Base-by-base conservation (phyloP, 2,888 invertebrate species). In the Agrotis puta region DNA sequence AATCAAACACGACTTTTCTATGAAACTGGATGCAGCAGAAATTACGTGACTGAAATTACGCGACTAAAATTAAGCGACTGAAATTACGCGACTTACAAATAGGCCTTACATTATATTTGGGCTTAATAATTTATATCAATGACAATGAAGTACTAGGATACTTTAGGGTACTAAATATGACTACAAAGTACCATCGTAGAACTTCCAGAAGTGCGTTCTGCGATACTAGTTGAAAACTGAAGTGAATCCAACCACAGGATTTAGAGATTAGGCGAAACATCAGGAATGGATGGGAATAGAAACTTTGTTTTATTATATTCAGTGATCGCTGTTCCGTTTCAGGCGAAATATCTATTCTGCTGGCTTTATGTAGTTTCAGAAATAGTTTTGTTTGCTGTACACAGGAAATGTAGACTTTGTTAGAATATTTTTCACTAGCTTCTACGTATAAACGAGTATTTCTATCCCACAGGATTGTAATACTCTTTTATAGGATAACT, bases 241-340 rank as follows among this genome's bases (percentile, higher is more conserved):
- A 58, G 63, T 18, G 13, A 63, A 62, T 57, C 27, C 51, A 22
- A 48, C 27, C 22, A 11, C 13, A 22, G 24, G 51, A 58, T 65
- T 45, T 39, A 9, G 65, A 65, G 65, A 79, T 79, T 64, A 79
- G 57, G 9, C 18, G 45, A 48, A 74, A 79, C 74, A 62, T 50
- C 61, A 66, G 48, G 66, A 62, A 77, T 66, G 33, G 43, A 79
- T 79, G 66, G 47, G n/a, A 13, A n/a, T 11, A 62, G 20, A 62
- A 79, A 79, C 66, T 74, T 62, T 74, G 66, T 74, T 77, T 74
- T 74, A 66, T 66, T 65, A 77, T 79, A 62, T 77, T 57, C 66
- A 62, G 80, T 51, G 80, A 63, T 79, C 74, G 33, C 13, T 58
- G 47, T 50, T 48, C 27, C 57, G 48, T 65, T 27, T 20, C n/a